Base-by-base conservation (phyloP, 2,797 vertebrate species). In the Arremon brunneinucha region DNA sequence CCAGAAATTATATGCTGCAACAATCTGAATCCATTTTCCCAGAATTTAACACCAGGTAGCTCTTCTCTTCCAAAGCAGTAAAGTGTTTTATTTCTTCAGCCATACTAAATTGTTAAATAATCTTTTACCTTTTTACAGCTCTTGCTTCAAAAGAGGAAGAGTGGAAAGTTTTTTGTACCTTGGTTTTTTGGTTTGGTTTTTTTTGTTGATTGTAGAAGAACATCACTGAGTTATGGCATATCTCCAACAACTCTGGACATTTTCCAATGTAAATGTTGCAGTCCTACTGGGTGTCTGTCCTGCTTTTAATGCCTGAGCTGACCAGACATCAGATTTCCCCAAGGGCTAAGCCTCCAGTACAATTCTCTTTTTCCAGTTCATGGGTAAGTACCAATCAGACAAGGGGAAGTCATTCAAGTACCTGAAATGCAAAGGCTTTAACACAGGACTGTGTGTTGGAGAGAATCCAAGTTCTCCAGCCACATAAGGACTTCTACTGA, bases 181-280 rank as follows among this genome's bases (percentile, higher is more conserved):
- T 28, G 0, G 0, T 35, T 34, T 47, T 49, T 46, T n/a, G 8
- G 5, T 20, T 63, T 53, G 8, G 14, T 6, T 1, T 30, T 39
- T 34, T 44, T 34, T 41, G 44, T 19, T 69, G 28, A 28, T 41
- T 49, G 39, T 28, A 67, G 34, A 60, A 59, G 46, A 68, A 43
- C 11, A 64, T 18, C 43, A 55, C 13, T 72, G 69, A 76, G 6
- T 62, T 37, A 22, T 9, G 3, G 35, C 60, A 3, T 5, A 28
- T 1, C 4, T 53, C 53, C 37, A 81, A 43, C 6, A 17, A n/a
- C 7, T 64, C 8, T 53, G 49, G 49, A 56, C 14, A 13, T 52
- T 39, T 46, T 68, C 88, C 69, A 78, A 1, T 8, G 30, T 47
- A 69, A 85, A 67, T 11, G 4, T 4, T 70, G 15, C 20, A 88